These are phyloP conservation scores for Paraescarpia echinospica DNA, from an alignment of 1,140 invertebrate species.

Conservation along the genomic window DNA sequence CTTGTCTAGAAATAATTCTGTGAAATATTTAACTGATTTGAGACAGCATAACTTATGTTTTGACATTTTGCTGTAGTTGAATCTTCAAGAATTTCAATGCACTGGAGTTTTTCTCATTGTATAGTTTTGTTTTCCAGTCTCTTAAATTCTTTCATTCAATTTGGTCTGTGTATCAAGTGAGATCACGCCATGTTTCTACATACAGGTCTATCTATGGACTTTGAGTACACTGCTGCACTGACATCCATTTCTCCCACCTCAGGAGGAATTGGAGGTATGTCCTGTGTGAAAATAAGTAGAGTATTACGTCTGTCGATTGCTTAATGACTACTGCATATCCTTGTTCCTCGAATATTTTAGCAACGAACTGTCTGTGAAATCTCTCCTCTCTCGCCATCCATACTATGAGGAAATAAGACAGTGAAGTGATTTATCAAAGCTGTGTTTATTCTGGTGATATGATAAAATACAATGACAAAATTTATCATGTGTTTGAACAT, in stretches of 20 bases:
- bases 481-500: too few species aligned
- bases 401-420: background rate
- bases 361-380: background rate
- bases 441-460: background rate
- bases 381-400: background rate
- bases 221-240: background rate
- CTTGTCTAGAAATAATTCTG: too few species aligned
- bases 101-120: background rate
- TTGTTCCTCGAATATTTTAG: background rate
- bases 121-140: background rate
- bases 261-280: slow-evolving; percentile 4
- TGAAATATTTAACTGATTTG: too few species aligned
- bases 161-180: background rate
- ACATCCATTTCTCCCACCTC: background rate
- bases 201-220: background rate
- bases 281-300: background rate
- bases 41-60: too few species aligned
- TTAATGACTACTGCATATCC: background rate
- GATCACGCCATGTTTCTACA: background rate
- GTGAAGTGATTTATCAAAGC: background rate
- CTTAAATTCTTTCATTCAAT: background rate
- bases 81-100: too few species aligned
- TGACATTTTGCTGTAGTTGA: too few species aligned
- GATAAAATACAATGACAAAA: background rate
- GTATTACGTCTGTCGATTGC: background rate